Conservation (phyloP, 2,888 invertebrate species). For the Octodonta nipae region DNA sequence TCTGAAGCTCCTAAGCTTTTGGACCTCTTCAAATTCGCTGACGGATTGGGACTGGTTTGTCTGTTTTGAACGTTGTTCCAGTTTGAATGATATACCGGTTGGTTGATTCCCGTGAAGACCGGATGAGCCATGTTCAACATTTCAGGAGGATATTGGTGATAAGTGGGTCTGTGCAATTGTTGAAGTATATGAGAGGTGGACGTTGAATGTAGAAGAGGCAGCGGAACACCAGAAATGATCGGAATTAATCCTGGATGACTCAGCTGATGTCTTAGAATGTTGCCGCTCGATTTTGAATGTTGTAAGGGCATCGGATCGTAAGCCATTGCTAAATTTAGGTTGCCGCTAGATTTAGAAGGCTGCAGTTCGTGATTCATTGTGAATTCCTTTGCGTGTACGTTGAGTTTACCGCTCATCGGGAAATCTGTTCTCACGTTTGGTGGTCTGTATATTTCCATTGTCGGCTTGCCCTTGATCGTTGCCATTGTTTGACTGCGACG, state of each 20-base stretch:
- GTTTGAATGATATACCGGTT: slow-evolving; percentile 18
- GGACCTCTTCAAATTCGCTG: slow-evolving; percentile 51
- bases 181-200: slow-evolving; percentile 51
- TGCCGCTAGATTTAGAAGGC: slow-evolving; percentile 32
- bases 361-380: slow-evolving; percentile 57
- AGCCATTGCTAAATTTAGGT: slow-evolving; percentile 25
- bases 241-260: slow-evolving; percentile 26
- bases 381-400: slow-evolving; percentile 83
- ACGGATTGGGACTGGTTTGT: slow-evolving; percentile 24
- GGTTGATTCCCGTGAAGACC: slow-evolving; percentile 38
- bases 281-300: slow-evolving; percentile 45
- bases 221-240: slow-evolving; percentile 21
- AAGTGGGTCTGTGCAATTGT: slow-evolving; percentile 47
- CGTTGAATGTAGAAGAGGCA: slow-evolving; percentile 43
- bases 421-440: slow-evolving; percentile 44
- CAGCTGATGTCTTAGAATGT: slow-evolving; percentile 52
- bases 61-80: slow-evolving; percentile 19
- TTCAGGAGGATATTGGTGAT: slow-evolving; percentile 30
- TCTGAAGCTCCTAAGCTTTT: slow-evolving; percentile 72
- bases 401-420: slow-evolving; percentile 44
- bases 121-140: slow-evolving; percentile 16
- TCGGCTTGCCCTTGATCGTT: slow-evolving; percentile 58
- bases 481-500: slow-evolving; percentile 62
- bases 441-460: slow-evolving; percentile 78
- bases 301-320: slow-evolving; percentile 30